Conservation (phyloP, 2,888 invertebrate species). For the Esperia sulphurella region DNA sequence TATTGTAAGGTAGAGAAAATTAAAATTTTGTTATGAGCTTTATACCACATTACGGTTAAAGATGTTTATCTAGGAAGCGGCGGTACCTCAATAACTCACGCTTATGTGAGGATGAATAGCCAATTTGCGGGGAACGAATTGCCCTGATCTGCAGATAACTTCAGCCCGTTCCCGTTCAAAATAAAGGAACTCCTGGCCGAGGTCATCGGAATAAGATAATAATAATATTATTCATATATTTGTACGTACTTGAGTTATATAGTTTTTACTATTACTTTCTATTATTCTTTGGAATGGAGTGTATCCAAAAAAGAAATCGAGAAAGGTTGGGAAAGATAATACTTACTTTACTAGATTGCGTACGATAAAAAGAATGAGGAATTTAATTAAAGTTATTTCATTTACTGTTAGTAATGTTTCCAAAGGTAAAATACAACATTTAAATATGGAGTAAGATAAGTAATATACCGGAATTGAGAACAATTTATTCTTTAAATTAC, state of each 20-base stretch:
- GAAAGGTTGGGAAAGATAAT: not conserved
- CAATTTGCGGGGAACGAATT: conserved; percentile 62
- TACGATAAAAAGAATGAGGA: too few relatives aligned
- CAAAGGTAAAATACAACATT: too few relatives aligned
- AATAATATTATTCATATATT: not conserved
- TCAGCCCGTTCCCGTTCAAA: conserved; percentile 14
- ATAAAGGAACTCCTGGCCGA: conserved; percentile 10
- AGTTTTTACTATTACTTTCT: not conserved
- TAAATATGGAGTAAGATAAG: too few relatives aligned
- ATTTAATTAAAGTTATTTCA: too few relatives aligned
- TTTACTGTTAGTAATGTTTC: too few relatives aligned
- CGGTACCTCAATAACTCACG: conserved; percentile 48
- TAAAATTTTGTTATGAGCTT: conserved; percentile 30
- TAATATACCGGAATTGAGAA: too few relatives aligned
- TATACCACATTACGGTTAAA: conserved; percentile 27
- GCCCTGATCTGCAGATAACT: conserved; percentile 53
- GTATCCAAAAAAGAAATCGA: not conserved
- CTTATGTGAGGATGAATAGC: conserved; percentile 59
- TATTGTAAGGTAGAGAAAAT: conserved; percentile 21
- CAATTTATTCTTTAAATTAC: too few relatives aligned
- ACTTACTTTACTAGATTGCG: too few relatives aligned
- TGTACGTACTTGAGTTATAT: not conserved
- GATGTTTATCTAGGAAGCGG: conserved; percentile 36
- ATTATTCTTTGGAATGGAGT: too few relatives aligned
- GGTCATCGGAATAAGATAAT: not conserved